Evolutionary conservation across 2,113 vertebrate genomes (phyloP).

Genomic region (Myocastor coypus): DNA sequence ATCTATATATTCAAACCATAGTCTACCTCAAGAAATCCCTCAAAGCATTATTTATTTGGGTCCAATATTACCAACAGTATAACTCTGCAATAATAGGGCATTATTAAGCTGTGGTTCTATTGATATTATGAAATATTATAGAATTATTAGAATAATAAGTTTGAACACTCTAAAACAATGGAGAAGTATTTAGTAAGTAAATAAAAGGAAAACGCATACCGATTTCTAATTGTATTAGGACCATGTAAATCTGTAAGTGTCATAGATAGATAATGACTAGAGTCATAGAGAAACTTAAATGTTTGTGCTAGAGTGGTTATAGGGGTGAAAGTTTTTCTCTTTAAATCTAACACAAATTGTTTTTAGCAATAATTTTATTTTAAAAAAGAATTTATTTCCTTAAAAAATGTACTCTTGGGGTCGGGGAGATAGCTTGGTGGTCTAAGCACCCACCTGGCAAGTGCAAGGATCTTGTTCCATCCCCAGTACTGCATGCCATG

Average conservation of each 20-base stretch:
- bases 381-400: background rate
- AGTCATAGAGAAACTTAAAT: background rate
- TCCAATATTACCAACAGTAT: slow-evolving; percentile 37
- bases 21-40: background rate
- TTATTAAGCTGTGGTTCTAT: background rate
- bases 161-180: background rate
- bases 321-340: slow-evolving; percentile 1
- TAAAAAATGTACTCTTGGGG: background rate
- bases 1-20: background rate
- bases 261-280: background rate
- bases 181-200: background rate
- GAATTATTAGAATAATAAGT: background rate
- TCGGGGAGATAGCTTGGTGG: too few species aligned
- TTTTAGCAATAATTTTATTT: slow-evolving; percentile 30
- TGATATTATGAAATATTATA: background rate
- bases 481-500: too few species aligned
- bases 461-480: too few species aligned
- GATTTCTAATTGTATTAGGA: background rate
- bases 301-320: background rate
- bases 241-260: background rate
- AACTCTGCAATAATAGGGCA: slow-evolving; percentile 23
- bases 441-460: too few species aligned
- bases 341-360: background rate
- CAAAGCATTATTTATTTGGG: background rate
- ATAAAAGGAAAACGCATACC: background rate